Evolutionary conservation across 2,113 vertebrate genomes (phyloP), one percentile per base, ranked within the genome.

Genomic region (Stegostoma tigrinum): DNA sequence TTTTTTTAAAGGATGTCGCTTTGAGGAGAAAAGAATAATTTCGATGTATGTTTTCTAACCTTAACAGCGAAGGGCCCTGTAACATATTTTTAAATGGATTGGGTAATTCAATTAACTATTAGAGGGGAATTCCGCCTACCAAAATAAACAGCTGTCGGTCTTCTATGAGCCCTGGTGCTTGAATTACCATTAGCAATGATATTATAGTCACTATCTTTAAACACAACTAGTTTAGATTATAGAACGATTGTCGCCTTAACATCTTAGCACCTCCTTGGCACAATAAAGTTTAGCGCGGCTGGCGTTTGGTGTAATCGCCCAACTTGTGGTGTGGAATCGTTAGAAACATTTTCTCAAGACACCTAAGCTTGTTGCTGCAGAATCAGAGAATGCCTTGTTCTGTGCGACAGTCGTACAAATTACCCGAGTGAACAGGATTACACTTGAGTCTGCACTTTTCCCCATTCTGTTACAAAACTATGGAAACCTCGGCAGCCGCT

Each of bases 141-240:
- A 70, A 95, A 95, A 95, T 95, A 95, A 72, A 95, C 42, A 95
- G 17, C n/a, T 48, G 67, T 70, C 94, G 23, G 68, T n/a, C 94
- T 68, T 67, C 23, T 34, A 72, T 95, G 30, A 95, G 68, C 19
- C 42, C 17, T 52, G 67, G 94, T 52, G 45, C 94, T 75, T 72
- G 42, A 48, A 95, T 52, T 72, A 19, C 38, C 94, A 48, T 21
- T 94, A 68, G 66, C 3, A 21, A 94, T 95, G 48, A 72, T 38
- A 95, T 72, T 70, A 67, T 30, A 72, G 30, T 75, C 67, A 30
- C 94, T 45, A 72, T 72, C 45, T 95, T 95, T 38, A 66, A 91
- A 64, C n/a, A 66, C 55, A 67, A 67, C 61, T n/a, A n/a, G 61
- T 38, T 93, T 93, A 38, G 61, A 66, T 93, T 93, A 66, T 38